Percentiles rank a stretch among this genome's conserved stretches.
Evolutionary conservation across 1,140 invertebrate genomes (phyloP).

Genomic region (Nasonia longicornis): DNA sequence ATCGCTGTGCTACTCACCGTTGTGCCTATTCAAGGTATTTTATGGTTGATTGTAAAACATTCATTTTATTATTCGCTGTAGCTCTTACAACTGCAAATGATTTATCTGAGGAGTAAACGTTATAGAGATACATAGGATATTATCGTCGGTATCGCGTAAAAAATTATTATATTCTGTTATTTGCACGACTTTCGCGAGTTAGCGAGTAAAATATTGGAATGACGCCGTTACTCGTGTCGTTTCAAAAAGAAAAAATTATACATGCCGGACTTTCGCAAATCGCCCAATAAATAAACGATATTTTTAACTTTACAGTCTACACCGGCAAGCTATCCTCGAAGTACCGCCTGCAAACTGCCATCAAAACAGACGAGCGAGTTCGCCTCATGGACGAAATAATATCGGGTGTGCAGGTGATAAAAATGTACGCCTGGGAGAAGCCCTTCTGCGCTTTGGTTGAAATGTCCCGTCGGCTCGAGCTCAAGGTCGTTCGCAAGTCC

Average conservation of each 20-base stretch:
- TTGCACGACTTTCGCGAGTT: not conserved
- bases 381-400: conserved; percentile 84
- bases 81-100: not conserved
- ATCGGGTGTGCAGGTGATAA: conserved; percentile 78
- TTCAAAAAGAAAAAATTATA: not conserved
- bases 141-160: not conserved
- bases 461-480: conserved; percentile 71
- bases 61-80: not conserved
- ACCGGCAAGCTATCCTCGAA: conserved; percentile 75
- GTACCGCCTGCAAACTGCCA: conserved; percentile 73
- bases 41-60: conserved; percentile 25
- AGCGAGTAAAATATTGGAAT: not conserved
- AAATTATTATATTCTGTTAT: no score
- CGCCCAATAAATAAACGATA: not conserved
- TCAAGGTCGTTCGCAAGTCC: conserved; percentile 73
- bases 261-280: no score
- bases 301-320: conserved; percentile 64
- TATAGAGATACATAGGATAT: not conserved
- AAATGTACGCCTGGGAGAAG: conserved; percentile 84
- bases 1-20: conserved; percentile 76
- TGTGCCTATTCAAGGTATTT: conserved; percentile 77
- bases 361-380: conserved; percentile 80
- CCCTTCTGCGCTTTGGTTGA: conserved; percentile 74
- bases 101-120: not conserved
- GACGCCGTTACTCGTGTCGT: not conserved